These are phyloP conservation scores for Chelonus formosanus DNA, from an alignment of 2,888 invertebrate species.

Conservation along the genomic window DNA sequence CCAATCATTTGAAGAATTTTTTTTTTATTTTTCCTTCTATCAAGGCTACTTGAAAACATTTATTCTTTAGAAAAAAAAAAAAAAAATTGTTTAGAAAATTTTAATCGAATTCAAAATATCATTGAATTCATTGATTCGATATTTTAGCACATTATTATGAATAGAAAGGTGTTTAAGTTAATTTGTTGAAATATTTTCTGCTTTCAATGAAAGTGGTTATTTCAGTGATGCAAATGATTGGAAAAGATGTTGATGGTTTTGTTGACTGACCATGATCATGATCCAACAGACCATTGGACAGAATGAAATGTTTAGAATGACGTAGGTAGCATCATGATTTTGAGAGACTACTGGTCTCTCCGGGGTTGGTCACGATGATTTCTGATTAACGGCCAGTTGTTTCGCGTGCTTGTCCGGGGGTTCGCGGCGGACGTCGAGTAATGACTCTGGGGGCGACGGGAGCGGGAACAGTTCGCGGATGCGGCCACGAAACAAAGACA, in stretches of 20 bases:
- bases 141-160: too few species aligned
- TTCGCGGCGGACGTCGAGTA: slow-evolving; percentile 62
- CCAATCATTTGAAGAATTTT: too few species aligned
- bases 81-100: too few species aligned
- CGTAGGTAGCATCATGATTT: slow-evolving; percentile 22
- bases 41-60: too few species aligned
- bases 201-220: too few species aligned
- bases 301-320: neutral
- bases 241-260: neutral
- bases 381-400: slow-evolving; percentile 65
- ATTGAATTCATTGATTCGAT: too few species aligned
- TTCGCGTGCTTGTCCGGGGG: slow-evolving; percentile 53
- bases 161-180: too few species aligned
- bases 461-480: slow-evolving; percentile 46
- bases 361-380: slow-evolving; percentile 56
- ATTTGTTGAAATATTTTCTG: too few species aligned
- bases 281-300: neutral
- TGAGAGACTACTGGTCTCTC: slow-evolving; percentile 36
- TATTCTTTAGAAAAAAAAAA: too few species aligned
- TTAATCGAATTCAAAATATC: too few species aligned
- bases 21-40: too few species aligned
- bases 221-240: neutral
- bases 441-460: slow-evolving; percentile 62
- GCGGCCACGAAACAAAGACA: slow-evolving; percentile 35
- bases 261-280: neutral